Base-by-base conservation (phyloP, 2,113 vertebrate genomes). In the Urocynchramus pylzowi region DNA sequence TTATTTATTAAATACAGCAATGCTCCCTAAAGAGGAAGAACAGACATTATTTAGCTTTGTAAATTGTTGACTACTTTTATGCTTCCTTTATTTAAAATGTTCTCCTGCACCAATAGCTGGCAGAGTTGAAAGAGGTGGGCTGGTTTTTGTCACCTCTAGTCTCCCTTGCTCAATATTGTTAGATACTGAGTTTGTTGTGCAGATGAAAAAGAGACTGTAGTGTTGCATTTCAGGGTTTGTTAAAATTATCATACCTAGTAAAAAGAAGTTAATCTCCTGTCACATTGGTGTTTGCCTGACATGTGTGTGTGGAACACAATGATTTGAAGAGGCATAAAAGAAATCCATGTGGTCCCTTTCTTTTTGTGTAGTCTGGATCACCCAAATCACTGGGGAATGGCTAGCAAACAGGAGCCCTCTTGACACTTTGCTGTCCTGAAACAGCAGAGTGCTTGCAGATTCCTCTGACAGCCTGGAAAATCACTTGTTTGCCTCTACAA, bases 231-330 rank as follows among this genome's bases (percentile, higher is more conserved):
- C 35, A 56, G 15, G 10, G 3, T 52, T 76, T 39, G 16, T 77
- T 93, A 17, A 70, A 77, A 30, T 57, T 63, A 22, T 30, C 26
- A 15, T 30, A 23, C 31, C n/a, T 74, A 21, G 33, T 45, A 47
- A 80, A 84, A 44, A 76, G 44, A 69, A 37, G 18, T 54, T 49
- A 57, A 42, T 87, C 1, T 61, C 30, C 31, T 67, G 4, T 50
- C 73, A 42, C 4, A 3, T 3, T 21, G 33, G 11, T 20, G 7
- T 52, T 86, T 86, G 57, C 35, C 47, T 67, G 17, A 65, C 75
- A 59, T 2, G 6, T 41, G 8, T 65, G 2, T 37, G 44, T 53
- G 4, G 2, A 53, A 37, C 49, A 44, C 20, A 30, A 0, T 6
- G 17, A 33, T 44, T 57, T 30, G 50, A 74, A 76, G 67, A 83